phyloP scores from a whole-genome alignment of 2,113 vertebrate species.

The Hyla sarda region DNA sequence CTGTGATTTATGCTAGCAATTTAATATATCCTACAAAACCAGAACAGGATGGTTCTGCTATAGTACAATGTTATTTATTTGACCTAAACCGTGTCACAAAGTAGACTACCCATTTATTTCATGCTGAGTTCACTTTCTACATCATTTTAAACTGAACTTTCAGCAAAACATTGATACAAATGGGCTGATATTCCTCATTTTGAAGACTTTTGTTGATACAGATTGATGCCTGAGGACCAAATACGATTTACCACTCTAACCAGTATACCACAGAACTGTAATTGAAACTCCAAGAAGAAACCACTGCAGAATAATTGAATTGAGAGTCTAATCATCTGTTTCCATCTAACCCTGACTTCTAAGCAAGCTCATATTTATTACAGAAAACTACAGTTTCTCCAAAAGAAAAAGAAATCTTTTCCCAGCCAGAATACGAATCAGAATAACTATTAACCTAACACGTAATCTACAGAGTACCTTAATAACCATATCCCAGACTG shows the following conservation, averaged over 20 bases:
- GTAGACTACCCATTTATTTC: background rate
- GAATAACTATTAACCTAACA: background rate
- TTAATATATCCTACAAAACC: background rate
- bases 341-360: background rate
- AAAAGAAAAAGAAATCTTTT: background rate
- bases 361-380: conserved; percentile 3
- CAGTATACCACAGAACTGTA: background rate
- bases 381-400: background rate
- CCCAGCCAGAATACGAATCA: background rate
- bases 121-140: conserved; percentile 6
- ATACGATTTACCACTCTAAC: conserved; percentile 7
- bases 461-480: background rate
- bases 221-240: conserved; percentile 8
- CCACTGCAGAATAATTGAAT: conserved; percentile 13
- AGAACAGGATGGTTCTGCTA: background rate
- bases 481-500: background rate
- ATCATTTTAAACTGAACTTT: background rate
- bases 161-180: conserved; percentile 21
- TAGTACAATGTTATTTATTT: background rate
- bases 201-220: background rate
- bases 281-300: background rate
- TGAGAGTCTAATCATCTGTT: conserved; percentile 10
- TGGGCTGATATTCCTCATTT: background rate
- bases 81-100: background rate
- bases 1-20: background rate